phyloP scores from a whole-genome alignment of 2,113 vertebrate genomes.

The Boulengeromyrus knoepffleri region DNA sequence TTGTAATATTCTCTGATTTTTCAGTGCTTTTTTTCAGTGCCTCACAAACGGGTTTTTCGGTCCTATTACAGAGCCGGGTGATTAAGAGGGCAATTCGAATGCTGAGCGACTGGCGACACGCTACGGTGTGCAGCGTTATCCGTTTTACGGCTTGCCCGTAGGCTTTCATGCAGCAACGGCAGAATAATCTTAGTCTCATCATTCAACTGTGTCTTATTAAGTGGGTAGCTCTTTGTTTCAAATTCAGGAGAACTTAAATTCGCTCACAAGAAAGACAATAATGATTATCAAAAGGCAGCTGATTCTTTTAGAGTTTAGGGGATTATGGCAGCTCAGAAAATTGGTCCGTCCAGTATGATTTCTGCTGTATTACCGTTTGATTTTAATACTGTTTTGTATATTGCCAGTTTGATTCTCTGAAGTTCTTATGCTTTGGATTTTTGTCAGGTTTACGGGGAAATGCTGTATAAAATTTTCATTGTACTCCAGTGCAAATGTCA shows the following conservation, averaged over 20 bases:
- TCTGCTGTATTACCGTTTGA: background rate
- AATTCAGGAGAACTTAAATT: conserved; percentile 1
- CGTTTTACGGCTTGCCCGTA: conserved; percentile 73
- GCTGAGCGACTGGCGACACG: conserved; percentile 61
- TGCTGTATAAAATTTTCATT: background rate
- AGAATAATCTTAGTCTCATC: conserved; percentile 24
- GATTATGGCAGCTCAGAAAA: background rate
- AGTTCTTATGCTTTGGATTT: background rate
- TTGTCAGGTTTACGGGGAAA: background rate
- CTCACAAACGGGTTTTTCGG: conserved; percentile 61
- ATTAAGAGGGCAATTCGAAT: conserved; percentile 71
- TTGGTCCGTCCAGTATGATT: background rate
- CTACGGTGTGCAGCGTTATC: conserved; percentile 69
- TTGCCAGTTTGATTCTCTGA: background rate
- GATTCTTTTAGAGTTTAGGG: background rate
- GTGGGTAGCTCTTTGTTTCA: background rate
- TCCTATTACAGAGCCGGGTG: conserved; percentile 67
- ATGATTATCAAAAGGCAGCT: background rate
- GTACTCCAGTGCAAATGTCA: background rate
- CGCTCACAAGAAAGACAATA: background rate
- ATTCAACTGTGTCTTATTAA: conserved; percentile 13
- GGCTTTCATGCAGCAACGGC: conserved; percentile 34
- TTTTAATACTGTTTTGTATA: background rate
- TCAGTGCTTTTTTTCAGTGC: conserved; percentile 55
- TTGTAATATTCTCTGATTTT: conserved; percentile 7